Conservation (phyloP, 1,140 invertebrate species). For the Drosophila busckii region DNA sequence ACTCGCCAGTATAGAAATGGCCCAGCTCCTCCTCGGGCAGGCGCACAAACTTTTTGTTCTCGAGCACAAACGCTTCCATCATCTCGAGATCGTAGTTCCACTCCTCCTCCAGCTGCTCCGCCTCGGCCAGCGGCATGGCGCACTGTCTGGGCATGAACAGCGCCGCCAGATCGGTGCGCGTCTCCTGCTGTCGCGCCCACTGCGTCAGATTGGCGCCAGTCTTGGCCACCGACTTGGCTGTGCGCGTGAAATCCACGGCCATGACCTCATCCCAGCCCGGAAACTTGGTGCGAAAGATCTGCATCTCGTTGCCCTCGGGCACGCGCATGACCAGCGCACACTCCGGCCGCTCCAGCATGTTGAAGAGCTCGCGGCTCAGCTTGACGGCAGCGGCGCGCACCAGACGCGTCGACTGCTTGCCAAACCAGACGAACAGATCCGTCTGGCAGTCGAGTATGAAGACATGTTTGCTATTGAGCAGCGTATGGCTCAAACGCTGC, state of each 20-base stretch:
- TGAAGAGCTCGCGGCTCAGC: slow-evolving; percentile 95
- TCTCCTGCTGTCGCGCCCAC: slow-evolving; percentile 95
- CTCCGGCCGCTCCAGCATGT: slow-evolving; percentile 92
- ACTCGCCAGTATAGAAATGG: slow-evolving; percentile 95
- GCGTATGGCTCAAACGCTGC: slow-evolving; percentile 85
- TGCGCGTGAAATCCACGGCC: slow-evolving; percentile 98
- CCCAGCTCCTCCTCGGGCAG: slow-evolving; percentile 97
- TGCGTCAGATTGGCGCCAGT: slow-evolving; percentile 97
- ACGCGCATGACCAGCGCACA: slow-evolving; percentile 94
- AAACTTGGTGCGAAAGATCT: slow-evolving; percentile 98
- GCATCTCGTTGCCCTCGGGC: slow-evolving; percentile 90
- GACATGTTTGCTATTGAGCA: slow-evolving; percentile 95
- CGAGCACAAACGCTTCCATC: slow-evolving; percentile 99
- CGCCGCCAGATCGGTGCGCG: slow-evolving; percentile 93
- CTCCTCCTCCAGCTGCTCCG: slow-evolving; percentile 93
- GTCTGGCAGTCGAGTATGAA: slow-evolving; percentile 97
- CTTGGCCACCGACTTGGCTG: slow-evolving; percentile 96
- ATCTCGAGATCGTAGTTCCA: slow-evolving; percentile 98
- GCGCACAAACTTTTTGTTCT: slow-evolving; percentile 97
- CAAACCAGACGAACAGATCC: slow-evolving; percentile 99
- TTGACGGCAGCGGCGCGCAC: slow-evolving; percentile 98
- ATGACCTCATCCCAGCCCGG: slow-evolving; percentile 99
- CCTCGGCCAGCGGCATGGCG: slow-evolving; percentile 90
- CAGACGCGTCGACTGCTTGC: slow-evolving; percentile 97
- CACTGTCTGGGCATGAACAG: slow-evolving; percentile 97